Conservation (phyloP, 2,888 invertebrate genomes). For the Osmoderma eremita region DNA sequence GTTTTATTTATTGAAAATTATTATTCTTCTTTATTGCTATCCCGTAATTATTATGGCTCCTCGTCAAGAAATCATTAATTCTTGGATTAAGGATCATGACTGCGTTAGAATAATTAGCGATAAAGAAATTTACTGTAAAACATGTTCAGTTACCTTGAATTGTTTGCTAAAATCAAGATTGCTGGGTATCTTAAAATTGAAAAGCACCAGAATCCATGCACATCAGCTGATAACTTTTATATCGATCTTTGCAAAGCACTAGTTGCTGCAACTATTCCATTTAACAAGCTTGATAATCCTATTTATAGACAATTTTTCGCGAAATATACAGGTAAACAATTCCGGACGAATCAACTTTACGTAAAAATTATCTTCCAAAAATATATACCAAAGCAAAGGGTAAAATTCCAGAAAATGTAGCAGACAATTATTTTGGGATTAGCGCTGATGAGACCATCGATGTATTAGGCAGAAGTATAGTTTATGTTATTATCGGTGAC, state of each 20-base stretch:
- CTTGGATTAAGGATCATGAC: no score
- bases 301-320: conserved; percentile 12
- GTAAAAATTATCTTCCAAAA: conserved; percentile 6
- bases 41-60: no score
- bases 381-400: neutral
- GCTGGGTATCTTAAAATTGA: no score
- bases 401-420: conserved; percentile 1
- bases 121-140: no score
- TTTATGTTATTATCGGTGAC: conserved; percentile 7
- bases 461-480: conserved; percentile 9
- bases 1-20: no score
- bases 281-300: conserved; percentile 5
- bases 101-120: no score
- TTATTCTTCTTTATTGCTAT: no score
- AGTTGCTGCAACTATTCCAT: conserved; percentile 11
- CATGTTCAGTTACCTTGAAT: no score
- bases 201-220: no score
- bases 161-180: no score
- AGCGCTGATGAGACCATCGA: neutral
- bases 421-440: neutral
- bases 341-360: conserved; percentile 21
- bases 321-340: conserved; percentile 9
- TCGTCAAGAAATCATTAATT: no score
- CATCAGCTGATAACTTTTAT: neutral
- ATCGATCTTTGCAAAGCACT: conserved; percentile 1